Base-by-base conservation (phyloP, 92 coral and sea anemone species). In the Siderastrea siderea region DNA sequence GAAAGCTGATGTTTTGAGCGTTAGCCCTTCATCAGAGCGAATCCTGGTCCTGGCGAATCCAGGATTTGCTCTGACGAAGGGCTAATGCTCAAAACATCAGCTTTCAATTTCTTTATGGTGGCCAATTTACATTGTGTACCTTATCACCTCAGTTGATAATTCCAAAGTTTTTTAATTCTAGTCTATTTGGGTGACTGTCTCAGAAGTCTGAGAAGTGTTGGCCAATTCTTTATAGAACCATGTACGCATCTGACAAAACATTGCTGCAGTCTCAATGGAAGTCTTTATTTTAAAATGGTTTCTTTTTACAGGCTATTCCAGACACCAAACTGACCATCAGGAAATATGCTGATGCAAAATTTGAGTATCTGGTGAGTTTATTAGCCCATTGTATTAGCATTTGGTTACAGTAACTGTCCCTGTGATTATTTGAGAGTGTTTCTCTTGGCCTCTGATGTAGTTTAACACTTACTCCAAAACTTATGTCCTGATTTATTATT, bases 271-370 rank as follows among this genome's bases (percentile, higher is more conserved):
- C n/a, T 71, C 7, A 71, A 2, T 7, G 3, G 6, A 1, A n/a
- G 43, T 58, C 12, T 49, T 10, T 3, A 4, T 76, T 13, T 82
- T 38, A 14, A 26, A 67, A 43, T 68, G 75, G 5, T 50, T 75
- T 88, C 11, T 71, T n/a, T 80, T 51, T 43, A 47, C 84, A 98
- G 99, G 99, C 99, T 50, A 98, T 98, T 46, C 99, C 99, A n/a
- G 99, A 98, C 83, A 98, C 99, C 47, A 96, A 95, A 80, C 77
- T 98, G 17, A 98, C 99, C 2, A 96, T 98, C 68, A 98, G 67
- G 82, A 94, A 96, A 85, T 98, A 98, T 92, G 99, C 99, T 47
- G 99, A 98, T 92, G 96, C 98, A 26, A 98, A 98, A 84, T 98
- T 98, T 93, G 99, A 98, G 84, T 98, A 98, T 63, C 91, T 98